Percentiles rank a stretch among this genome's conserved stretches.
Evolutionary conservation across 2,888 invertebrate species (phyloP).

Genomic region (Panzeria rudis): DNA sequence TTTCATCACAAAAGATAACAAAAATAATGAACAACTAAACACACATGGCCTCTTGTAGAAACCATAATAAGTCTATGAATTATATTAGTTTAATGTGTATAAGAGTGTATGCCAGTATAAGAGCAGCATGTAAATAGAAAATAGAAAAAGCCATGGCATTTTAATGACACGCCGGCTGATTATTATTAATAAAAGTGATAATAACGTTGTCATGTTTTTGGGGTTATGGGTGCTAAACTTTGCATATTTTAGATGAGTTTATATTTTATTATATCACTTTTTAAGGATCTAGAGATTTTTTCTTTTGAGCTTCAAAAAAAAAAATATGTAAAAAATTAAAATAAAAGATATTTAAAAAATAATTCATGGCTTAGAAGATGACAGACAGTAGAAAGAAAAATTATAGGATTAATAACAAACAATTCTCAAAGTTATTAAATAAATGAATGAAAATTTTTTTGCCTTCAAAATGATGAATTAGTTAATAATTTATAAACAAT

Average conservation of each 20-base stretch:
- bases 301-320: neutral
- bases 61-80: neutral
- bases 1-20: slow-evolving; percentile 29
- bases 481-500: slow-evolving; percentile 8
- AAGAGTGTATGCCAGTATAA: neutral
- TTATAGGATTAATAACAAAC: slow-evolving; percentile 38
- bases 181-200: slow-evolving; percentile 66
- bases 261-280: slow-evolving; percentile 22
- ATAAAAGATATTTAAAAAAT: neutral
- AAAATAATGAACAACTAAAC: slow-evolving; percentile 8
- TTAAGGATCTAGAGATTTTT: slow-evolving; percentile 17
- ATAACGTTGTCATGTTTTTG: slow-evolving; percentile 65
- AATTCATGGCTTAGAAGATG: slow-evolving; percentile 27
- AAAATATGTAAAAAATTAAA: neutral
- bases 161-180: slow-evolving; percentile 57
- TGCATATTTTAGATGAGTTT: slow-evolving; percentile 42
- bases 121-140: slow-evolving; percentile 41
- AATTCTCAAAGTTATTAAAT: slow-evolving; percentile 21
- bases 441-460: neutral
- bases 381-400: neutral
- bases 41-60: slow-evolving; percentile 21
- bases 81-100: slow-evolving; percentile 5
- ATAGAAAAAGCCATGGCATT: slow-evolving; percentile 47
- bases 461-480: slow-evolving; percentile 23
- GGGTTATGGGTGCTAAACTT: slow-evolving; percentile 54